A percentile compares a stretch with the other conserved stretches of the same genome.
Conservation (phyloP, 1,140 invertebrate genomes). For the Pseudomyrmex dendroicus region DNA sequence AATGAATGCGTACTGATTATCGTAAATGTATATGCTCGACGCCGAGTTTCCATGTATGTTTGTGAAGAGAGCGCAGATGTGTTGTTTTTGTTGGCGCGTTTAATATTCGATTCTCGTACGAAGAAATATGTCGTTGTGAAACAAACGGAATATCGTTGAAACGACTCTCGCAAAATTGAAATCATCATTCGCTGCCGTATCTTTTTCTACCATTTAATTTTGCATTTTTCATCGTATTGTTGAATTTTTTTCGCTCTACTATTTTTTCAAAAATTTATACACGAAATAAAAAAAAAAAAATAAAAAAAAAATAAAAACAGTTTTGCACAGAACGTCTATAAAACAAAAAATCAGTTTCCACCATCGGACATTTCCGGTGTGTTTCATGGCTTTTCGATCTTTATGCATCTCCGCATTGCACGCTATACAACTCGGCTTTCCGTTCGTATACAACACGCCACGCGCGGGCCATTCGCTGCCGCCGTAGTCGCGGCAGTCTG, state of each 20-base stretch:
- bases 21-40: slow-evolving; percentile 12
- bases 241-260: too few relatives aligned
- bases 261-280: too few relatives aligned
- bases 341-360: background rate
- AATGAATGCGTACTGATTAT: slow-evolving; percentile 27
- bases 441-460: slow-evolving; percentile 40
- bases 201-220: background rate
- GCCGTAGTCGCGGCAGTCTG: slow-evolving; percentile 50
- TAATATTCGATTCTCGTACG: slow-evolving; percentile 24
- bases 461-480: slow-evolving; percentile 42
- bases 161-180: background rate
- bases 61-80: background rate
- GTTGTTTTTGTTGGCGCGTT: slow-evolving; percentile 15
- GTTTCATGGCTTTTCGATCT: slow-evolving; percentile 21
- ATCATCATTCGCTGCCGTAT: background rate
- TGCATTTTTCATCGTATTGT: background rate
- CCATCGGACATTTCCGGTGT: background rate
- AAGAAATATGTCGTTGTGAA: background rate
- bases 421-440: background rate
- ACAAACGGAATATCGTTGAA: background rate
- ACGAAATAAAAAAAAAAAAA: background rate
- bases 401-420: slow-evolving; percentile 2
- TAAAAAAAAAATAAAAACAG: background rate
- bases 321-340: too few relatives aligned
- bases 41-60: slow-evolving; percentile 22